Evolutionary conservation across 2,888 invertebrate genomes (phyloP), one percentile per base, ranked within the genome.

Genomic region (Erynnis tages): DNA sequence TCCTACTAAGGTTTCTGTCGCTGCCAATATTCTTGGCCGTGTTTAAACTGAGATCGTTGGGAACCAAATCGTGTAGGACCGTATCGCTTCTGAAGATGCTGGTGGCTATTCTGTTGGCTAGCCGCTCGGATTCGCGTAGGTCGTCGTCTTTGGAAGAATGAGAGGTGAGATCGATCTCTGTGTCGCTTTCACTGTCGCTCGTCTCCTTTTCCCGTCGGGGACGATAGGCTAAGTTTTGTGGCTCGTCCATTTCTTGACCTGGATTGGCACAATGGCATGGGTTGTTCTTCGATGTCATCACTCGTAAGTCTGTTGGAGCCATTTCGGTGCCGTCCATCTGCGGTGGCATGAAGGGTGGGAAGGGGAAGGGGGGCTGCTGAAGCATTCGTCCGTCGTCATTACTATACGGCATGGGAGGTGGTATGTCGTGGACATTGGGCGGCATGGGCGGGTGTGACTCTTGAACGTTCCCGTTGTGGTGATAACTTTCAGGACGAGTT

Each of bases 161-260:
- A 5, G 90, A 90, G 0, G 90, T 90, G 1, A 90, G 71, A 73
- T 90, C 90, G 37, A 90, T 90, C 69, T 90, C 90, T 1, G 90
- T 72, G 53, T 90, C 90, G 50, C 82, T 87, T 30, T 90, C 90
- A 53, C 88, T 89, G 23, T 88, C 88, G 41, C 79, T 82, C 5
- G 71, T 68, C 14, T 81, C 80, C 52, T 73, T 74, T 3, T 71
- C 72, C 53, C 76, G 65, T 56, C 73, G 68, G 6, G 71, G 72
- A 19, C 79, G 75, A 53, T 82, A 88, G 1, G 86, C 86, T 47
- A 88, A 63, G 55, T 89, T 85, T 52, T 87, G 84, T 0, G 85
- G 88, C 37, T 86, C 79, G 0, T 86, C 76, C 23, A 71, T 54
- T 27, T 74, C 71, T 48, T 65, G 59, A 2, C 52, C 62, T 21